These are phyloP conservation scores for Drosophila sordidapex DNA, from an alignment of 2,888 invertebrate genomes.

Conservation along the genomic window DNA sequence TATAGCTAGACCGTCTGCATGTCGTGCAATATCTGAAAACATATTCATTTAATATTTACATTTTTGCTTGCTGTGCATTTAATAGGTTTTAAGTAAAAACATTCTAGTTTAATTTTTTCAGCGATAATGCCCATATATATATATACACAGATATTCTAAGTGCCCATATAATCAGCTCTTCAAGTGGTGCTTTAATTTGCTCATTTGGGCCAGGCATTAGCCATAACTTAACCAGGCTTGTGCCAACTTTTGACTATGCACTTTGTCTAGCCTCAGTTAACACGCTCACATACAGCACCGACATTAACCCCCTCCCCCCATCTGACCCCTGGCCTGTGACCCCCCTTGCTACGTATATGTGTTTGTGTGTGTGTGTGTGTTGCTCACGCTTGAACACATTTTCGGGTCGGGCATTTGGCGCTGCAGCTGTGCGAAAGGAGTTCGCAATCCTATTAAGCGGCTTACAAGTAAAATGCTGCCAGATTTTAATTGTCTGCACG, in stretches of 20 bases:
- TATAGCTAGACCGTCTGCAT: background rate
- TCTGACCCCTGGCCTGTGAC: conserved; percentile 22
- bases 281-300: conserved; percentile 39
- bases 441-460: conserved; percentile 82
- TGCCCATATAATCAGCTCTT: background rate
- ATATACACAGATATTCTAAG: background rate
- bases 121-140: background rate
- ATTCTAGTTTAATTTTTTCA: no score
- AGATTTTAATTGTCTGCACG: conserved; percentile 83
- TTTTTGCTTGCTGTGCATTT: background rate
- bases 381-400: conserved; percentile 63
- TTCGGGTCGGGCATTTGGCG: conserved; percentile 51
- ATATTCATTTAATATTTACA: no score
- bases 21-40: background rate
- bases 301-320: conserved; percentile 2
- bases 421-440: conserved; percentile 54
- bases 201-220: conserved; percentile 22
- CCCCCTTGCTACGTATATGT: background rate
- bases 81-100: background rate
- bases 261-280: conserved; percentile 65
- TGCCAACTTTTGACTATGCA: conserved; percentile 54
- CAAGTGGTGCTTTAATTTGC: conserved; percentile 36
- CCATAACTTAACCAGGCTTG: conserved; percentile 46
- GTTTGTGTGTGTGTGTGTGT: conserved; percentile 6
- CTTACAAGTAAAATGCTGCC: conserved; percentile 83